Evolutionary conservation across 2,888 invertebrate species (phyloP).

Genomic region (Chironomus tentans): DNA sequence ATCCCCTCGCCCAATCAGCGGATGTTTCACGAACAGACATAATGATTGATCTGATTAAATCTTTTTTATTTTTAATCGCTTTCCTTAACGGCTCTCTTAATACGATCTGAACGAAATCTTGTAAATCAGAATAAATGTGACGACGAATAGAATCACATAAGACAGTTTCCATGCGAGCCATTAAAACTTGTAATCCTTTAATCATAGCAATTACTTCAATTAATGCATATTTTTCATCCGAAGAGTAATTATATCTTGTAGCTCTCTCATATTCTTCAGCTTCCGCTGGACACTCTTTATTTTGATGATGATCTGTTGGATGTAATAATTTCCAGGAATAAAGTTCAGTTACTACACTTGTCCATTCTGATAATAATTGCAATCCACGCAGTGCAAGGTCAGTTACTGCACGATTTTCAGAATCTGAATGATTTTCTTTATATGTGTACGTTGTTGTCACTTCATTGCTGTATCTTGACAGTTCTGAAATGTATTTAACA

Average conservation of each 20-base stretch:
- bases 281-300: slow-evolving; percentile 86
- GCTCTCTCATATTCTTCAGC: slow-evolving; percentile 98
- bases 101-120: slow-evolving; percentile 87
- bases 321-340: slow-evolving; percentile 98
- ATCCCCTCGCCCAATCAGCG: slow-evolving; percentile 90
- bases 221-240: slow-evolving; percentile 94
- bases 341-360: slow-evolving; percentile 88
- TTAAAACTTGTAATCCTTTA: slow-evolving; percentile 91
- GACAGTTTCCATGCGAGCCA: slow-evolving; percentile 97
- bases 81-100: slow-evolving; percentile 89
- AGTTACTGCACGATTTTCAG: slow-evolving; percentile 82
- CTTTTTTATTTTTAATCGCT: slow-evolving; percentile 96
- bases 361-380: slow-evolving; percentile 93
- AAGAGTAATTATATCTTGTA: slow-evolving; percentile 93
- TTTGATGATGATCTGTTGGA: slow-evolving; percentile 94
- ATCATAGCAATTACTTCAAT: slow-evolving; percentile 99
- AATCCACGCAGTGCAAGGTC: slow-evolving; percentile 87
- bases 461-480: slow-evolving; percentile 82
- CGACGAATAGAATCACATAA: slow-evolving; percentile 81
- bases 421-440: slow-evolving; percentile 84
- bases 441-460: slow-evolving; percentile 72
- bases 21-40: slow-evolving; percentile 96
- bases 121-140: slow-evolving; percentile 91
- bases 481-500: slow-evolving; percentile 91
- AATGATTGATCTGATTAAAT: slow-evolving; percentile 89